Base-by-base conservation (phyloP, 2,888 invertebrate species). In the Ommatoiulus sabulosus region DNA sequence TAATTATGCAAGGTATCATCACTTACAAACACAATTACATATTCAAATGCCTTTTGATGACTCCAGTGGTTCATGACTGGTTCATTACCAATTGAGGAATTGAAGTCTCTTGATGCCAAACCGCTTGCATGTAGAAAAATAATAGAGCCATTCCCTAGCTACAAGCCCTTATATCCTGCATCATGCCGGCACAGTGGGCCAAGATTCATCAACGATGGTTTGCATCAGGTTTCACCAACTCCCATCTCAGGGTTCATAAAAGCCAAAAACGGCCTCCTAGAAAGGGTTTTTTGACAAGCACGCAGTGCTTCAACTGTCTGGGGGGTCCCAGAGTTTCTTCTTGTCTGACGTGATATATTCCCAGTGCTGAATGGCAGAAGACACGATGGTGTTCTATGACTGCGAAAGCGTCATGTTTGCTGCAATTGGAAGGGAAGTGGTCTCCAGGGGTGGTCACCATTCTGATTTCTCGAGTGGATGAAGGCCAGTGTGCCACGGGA, bases 281-380 rank as follows among this genome's bases (percentile, higher is more conserved):
- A 72, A 72, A 72, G 72, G 72, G 72, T 72, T 72, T 35, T 72
- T 72, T 72, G 72, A 72, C 72, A 72, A 72, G 72, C 10, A 72
- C 5, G 5, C 5, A 4, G 20, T 20, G 15, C 63, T 20, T 63
- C n/a, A 72, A 8, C 72, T n/a, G 72, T 10, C 24, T 72, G 72
- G 72, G 72, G 72, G 72, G 72, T 72, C 72, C 72, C 24, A 72
- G 72, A 72, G 10, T 72, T 24, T 72, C 72, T 24, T 72, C 72
- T n/a, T 24, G 20, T n/a, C 72, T 72, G 8, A 72, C 10, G 72
- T 24, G 72, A 72, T 72, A 72, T 72, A 72, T 72, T 10, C n/a
- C 24, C 24, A 72, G 72, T 24, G 20, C 8, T 72, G 72, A 72
- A 72, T 72, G 72, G 72, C 20, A 24, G 20, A 72, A 72, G 72